Base-by-base conservation (phyloP, 2,113 vertebrate genomes). In the Lipophrys pholis region DNA sequence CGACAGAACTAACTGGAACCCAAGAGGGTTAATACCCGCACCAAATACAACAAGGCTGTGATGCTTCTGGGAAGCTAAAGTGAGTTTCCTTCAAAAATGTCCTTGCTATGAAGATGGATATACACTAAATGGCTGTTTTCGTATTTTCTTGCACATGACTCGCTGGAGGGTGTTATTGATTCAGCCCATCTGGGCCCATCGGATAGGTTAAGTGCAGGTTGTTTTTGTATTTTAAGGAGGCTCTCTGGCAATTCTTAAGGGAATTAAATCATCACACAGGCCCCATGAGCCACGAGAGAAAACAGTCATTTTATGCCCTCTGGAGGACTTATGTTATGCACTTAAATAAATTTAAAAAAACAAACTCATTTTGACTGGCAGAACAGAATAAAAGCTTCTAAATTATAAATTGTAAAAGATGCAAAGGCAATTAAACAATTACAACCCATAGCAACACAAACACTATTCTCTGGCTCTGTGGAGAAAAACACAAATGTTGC, bases 1-100 rank as follows among this genome's bases (percentile, higher is more conserved):
- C 64, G 73, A 67, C 69, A 72, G 58, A 69, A 43, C 50, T 73
- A 78, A 62, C 71, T 63, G 74, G 70, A 81, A 81, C 75, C 48
- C 15, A 12, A 14, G 30, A 70, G 53, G 16, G 11, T 86, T 87
- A 77, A 82, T 64, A 52, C 21, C 11, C 16, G 7, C 21, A 51
- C 50, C 50, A 36, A 50, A 51, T 54, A 45, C 40, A 63, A 66
- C 48, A 41, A 54, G 62, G 85, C 84, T 78, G n/a, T 77, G 10
- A 41, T 79, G 63, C 57, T 65, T 53, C 52, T 50, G 7, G 30
- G 39, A 64, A 67, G 51, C 60, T 14, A 1, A 45, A 49, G 5
- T 10, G n/a, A 46, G 11, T 41, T 61, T 54, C 45, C 10, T 49
- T 35, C 40, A 39, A 30, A 49, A 49, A 11, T 5, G 6, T 30